Evolutionary conservation across 2,888 invertebrate species (phyloP).

Genomic region (Polydrusus pterygomalis): DNA sequence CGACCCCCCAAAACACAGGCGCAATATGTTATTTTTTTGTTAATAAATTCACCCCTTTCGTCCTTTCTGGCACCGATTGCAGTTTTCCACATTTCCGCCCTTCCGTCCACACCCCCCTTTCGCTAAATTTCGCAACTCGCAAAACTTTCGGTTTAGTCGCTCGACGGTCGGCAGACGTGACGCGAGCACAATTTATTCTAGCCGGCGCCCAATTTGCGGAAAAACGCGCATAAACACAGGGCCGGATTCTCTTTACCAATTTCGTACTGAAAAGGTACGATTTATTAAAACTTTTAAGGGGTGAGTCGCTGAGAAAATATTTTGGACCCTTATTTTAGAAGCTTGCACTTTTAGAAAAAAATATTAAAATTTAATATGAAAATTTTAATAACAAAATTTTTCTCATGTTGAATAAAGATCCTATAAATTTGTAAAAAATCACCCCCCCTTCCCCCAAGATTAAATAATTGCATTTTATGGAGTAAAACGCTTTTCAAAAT

Average conservation of each 20-base stretch:
- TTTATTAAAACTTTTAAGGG: background rate
- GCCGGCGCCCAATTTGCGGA: slow-evolving; percentile 29
- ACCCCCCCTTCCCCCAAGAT: too few relatives aligned
- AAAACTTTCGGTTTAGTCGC: slow-evolving; percentile 50
- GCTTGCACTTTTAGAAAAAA: background rate
- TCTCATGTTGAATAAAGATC: too few relatives aligned
- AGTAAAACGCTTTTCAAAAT: too few relatives aligned
- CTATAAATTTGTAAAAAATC: too few relatives aligned
- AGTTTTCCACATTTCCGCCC: slow-evolving; percentile 34
- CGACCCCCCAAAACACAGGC: background rate
- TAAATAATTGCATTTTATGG: too few relatives aligned
- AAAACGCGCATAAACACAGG: slow-evolving; percentile 39
- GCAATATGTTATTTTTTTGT: slow-evolving; percentile 10
- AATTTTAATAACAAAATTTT: too few relatives aligned
- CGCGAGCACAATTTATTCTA: slow-evolving; percentile 21
- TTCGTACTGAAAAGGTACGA: background rate
- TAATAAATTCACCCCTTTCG: slow-evolving; percentile 23
- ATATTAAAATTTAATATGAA: too few relatives aligned
- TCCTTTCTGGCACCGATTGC: slow-evolving; percentile 39
- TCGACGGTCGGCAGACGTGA: slow-evolving; percentile 35
- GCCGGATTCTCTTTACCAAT: slow-evolving; percentile 6
- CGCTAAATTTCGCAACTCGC: slow-evolving; percentile 39
- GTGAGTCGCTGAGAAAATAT: slow-evolving; percentile 11
- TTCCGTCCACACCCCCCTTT: slow-evolving; percentile 28
- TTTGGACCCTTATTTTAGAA: background rate